These are phyloP conservation scores for Cardiocondyla obscurior DNA, from an alignment of 1,140 invertebrate species.

Conservation along the genomic window DNA sequence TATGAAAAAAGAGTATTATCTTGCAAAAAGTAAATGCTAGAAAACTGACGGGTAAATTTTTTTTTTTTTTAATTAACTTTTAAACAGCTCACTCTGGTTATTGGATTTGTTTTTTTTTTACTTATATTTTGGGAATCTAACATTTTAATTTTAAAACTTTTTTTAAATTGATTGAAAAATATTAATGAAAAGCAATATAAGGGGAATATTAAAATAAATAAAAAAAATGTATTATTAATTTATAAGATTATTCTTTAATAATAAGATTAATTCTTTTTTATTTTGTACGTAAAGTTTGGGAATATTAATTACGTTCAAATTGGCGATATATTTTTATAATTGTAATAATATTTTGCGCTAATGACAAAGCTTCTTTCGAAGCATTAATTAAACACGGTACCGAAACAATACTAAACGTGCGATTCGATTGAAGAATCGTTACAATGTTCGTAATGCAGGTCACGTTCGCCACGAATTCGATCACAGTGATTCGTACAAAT, in stretches of 20 bases:
- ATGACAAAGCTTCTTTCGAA: neutral
- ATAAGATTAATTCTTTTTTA: neutral
- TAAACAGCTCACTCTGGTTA: no score
- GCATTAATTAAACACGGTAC: neutral
- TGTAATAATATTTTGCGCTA: neutral
- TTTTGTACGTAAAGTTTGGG: neutral
- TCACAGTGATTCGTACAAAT: conserved; percentile 63
- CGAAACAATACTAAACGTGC: conserved; percentile 2
- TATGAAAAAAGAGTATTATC: neutral
- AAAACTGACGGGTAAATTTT: neutral
- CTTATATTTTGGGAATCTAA: no score
- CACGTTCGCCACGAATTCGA: conserved; percentile 41
- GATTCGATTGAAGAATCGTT: conserved; percentile 17
- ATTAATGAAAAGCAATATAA: no score
- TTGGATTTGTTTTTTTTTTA: no score
- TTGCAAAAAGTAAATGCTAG: neutral
- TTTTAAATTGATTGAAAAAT: no score
- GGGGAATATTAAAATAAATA: no score
- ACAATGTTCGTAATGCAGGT: conserved; percentile 46
- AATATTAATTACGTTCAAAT: neutral
- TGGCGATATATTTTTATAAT: neutral
- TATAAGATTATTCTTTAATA: no score
- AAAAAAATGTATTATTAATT: no score
- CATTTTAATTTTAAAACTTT: no score
- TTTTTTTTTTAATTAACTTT: no score